Evolutionary conservation across 2,888 invertebrate species (phyloP).

Genomic region (Epirrhoe tristata): DNA sequence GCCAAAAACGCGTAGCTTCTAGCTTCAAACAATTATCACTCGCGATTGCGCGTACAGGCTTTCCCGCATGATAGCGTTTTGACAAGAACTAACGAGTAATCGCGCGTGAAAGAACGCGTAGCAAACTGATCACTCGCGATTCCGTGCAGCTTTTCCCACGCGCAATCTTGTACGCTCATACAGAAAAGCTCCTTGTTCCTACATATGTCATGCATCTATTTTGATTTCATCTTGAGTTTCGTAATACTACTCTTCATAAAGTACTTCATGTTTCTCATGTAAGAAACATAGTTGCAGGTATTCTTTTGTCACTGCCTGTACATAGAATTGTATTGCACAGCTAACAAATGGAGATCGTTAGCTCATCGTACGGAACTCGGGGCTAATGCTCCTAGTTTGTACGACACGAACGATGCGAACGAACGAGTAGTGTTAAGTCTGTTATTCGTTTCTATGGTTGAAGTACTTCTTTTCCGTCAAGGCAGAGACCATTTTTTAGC

Average conservation of each 20-base stretch:
- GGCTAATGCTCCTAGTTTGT: conserved; percentile 35
- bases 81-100: too few relatives aligned
- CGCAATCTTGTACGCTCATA: too few relatives aligned
- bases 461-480: not conserved
- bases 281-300: conserved; percentile 14
- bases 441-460: not conserved
- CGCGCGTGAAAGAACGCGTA: too few relatives aligned
- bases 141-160: too few relatives aligned
- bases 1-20: too few relatives aligned
- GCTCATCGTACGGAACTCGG: conserved; percentile 52
- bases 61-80: too few relatives aligned
- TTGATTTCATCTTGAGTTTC: not conserved
- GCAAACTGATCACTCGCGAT: too few relatives aligned
- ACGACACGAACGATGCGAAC: conserved; percentile 11
- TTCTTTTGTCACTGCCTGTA: conserved; percentile 36
- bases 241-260: not conserved
- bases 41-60: too few relatives aligned
- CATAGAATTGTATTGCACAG: conserved; percentile 28
- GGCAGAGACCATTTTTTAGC: too few relatives aligned
- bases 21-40: too few relatives aligned
- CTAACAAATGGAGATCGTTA: conserved; percentile 63
- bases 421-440: conserved; percentile 9
- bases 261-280: conserved; percentile 7
- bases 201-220: not conserved
- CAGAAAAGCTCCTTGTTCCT: not conserved